Base-by-base conservation (phyloP, 2,888 invertebrate genomes). In the Zeuzera pyrina region DNA sequence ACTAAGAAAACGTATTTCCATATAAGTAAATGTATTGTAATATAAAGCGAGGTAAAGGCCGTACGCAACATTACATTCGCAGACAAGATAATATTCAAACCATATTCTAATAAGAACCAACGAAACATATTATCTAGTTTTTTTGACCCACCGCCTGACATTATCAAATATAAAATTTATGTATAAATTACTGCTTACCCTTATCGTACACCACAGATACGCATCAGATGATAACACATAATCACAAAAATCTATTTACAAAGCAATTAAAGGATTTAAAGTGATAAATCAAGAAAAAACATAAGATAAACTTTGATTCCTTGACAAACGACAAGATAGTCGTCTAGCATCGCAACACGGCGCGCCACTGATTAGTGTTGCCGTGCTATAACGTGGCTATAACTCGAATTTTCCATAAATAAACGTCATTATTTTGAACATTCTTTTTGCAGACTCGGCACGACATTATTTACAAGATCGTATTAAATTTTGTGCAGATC, bases 201-300 rank as follows among this genome's bases (percentile, higher is more conserved):
- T 77, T 78, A 77, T 76, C 74, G 62, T 62, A 66, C 68, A 61
- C 63, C 64, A 68, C 64, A 47, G 52, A 51, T 56, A 60, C 70
- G 66, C 69, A 60, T 57, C 54, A 56, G 62, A 64, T 71, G 66
- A 68, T 70, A 63, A 66, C 70, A 77, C 77, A 77, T 79, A 78
- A 77, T 79, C 77, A 79, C 77, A 62, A 62, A 45, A 67, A 60
- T 57, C 59, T 57, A 59, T 50, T 57, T 50, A 49, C 49, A 40
- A 45, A 49, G 60, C 60, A 57, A 60, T 43, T 47, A 50, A 42
- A 34, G 45, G 56, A 62, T 62, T 59, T 47, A 38, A 40, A 42
- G 43, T 47, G 54, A 52, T 64, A 64, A 61, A 60, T 63, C 51
- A 51, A 61, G 46, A 66, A 65, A 35, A 69, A 73, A 68, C 68